Base-by-base conservation (phyloP, 2,888 invertebrate species). In the Drosophila prolongata region DNA sequence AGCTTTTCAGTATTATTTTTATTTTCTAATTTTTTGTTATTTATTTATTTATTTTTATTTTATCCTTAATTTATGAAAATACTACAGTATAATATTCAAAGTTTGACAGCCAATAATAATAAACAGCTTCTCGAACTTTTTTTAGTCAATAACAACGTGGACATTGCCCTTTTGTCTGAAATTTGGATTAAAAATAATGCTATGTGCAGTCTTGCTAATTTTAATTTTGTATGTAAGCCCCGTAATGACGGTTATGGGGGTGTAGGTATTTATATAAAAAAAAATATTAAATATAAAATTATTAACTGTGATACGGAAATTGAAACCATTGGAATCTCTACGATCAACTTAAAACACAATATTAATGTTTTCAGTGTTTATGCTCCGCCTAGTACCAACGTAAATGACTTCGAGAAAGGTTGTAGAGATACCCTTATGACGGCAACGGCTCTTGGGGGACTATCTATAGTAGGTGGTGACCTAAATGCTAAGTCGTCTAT, bases 81-180 rank as follows among this genome's bases (percentile, higher is more conserved):
- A 24, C n/a, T 46, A 27, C 46, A 46, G 24, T 44, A 44, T 24
- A 44, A 44, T 16, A 44, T 44, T 6, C 43, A 44, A 44, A 46
- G 46, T 27, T 24, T 46, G 13, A 46, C n/a, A 11, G 19, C 24
- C 27, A 43, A 43, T 16, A 19, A 19, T 16, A 43, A 16, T 19
- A 43, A 43, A 19, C 43, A 43, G 16, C 16, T 10, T 16, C 19
- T n/a, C 2, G 11, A 44, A 19, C 13, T 27, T 24, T 43, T 43
- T 16, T 43, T 43, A 43, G 43, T 16, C 10, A 43, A 43, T 43
- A 43, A 43, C 16, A 19, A 43, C 43, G 16, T 43, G 16, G 43
- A 43, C 11, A 43, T 43, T 10, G 43, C 43, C 9, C 16, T 43
- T 16, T 43, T 43, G 16, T 43, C 43, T 10, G 16, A 16, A 43